Evolutionary conservation across 2,113 vertebrate genomes (phyloP).

Genomic region (Erinaceus europaeus): DNA sequence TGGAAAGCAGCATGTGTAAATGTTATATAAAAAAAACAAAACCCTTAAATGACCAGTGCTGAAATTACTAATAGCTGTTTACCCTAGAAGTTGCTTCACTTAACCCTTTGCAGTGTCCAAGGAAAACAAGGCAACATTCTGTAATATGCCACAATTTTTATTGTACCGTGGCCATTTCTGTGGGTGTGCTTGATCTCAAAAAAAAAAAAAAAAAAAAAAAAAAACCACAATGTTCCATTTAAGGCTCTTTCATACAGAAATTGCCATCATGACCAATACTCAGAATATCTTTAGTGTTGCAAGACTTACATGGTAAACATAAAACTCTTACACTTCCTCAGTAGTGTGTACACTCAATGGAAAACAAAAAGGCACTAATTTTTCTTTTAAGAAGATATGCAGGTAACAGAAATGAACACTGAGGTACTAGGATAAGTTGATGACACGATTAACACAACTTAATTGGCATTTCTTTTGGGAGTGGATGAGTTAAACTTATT

Average conservation of each 20-base stretch:
- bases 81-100: slow-evolving; percentile 75
- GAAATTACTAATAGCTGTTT: slow-evolving; percentile 72
- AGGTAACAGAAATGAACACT: slow-evolving; percentile 88
- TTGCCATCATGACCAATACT: slow-evolving; percentile 89
- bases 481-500: slow-evolving; percentile 80
- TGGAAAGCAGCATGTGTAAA: slow-evolving; percentile 65
- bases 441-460: slow-evolving; percentile 87
- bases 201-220: too few relatives aligned
- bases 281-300: slow-evolving; percentile 86
- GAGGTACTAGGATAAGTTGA: slow-evolving; percentile 85
- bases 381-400: slow-evolving; percentile 83
- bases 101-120: slow-evolving; percentile 79
- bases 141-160: slow-evolving; percentile 95
- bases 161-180: slow-evolving; percentile 90
- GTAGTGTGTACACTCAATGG: slow-evolving; percentile 89
- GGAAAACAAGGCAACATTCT: slow-evolving; percentile 86
- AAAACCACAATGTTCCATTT: slow-evolving; percentile 92
- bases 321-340: slow-evolving; percentile 84
- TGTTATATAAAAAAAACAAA: slow-evolving; percentile 71
- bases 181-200: slow-evolving; percentile 86
- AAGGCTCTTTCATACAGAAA: slow-evolving; percentile 93
- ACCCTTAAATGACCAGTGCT: slow-evolving; percentile 69
- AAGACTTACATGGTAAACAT: slow-evolving; percentile 85
- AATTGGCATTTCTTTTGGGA: slow-evolving; percentile 86
- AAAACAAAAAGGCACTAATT: slow-evolving; percentile 84